Conservation (phyloP, 53 echinoderm and acorn worm species). For the Echinarachnius parma region DNA sequence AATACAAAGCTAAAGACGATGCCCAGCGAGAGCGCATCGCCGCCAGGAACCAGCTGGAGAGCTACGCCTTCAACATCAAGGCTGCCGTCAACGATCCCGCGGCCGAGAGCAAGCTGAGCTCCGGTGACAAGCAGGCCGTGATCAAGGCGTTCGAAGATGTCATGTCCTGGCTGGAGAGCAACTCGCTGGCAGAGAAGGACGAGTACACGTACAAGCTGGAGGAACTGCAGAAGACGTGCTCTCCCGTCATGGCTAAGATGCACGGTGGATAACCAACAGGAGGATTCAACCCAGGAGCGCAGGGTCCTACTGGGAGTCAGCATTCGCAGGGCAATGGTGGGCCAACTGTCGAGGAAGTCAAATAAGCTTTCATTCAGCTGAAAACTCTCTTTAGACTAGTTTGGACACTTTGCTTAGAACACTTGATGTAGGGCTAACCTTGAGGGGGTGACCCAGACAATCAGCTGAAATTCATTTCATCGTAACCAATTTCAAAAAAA, state of each 20-base stretch:
- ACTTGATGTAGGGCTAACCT: no score
- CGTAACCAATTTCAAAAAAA: no score
- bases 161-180: constrained; percentile 72
- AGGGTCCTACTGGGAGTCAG: no score
- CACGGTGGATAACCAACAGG: constrained; percentile 30
- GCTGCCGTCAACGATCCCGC: constrained; percentile 55
- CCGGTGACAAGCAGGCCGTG: constrained; percentile 55
- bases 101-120: constrained; percentile 45
- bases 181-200: constrained; percentile 66
- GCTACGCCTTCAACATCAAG: constrained; percentile 72
- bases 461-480: no score
- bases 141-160: constrained; percentile 50
- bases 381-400: no score
- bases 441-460: no score
- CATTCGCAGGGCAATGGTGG: constrained; percentile 9
- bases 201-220: constrained; percentile 66
- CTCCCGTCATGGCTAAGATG: constrained; percentile 82
- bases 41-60: constrained; percentile 72
- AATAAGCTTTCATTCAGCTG: constrained; percentile 58
- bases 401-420: no score
- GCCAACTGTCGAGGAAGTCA: constrained; percentile 73
- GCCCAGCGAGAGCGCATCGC: constrained; percentile 60
- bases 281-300: not conserved
- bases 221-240: constrained; percentile 74
- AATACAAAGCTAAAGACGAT: constrained; percentile 78